These are phyloP conservation scores for Myotis brandtii DNA, from an alignment of 2,113 vertebrate species.

Conservation along the genomic window DNA sequence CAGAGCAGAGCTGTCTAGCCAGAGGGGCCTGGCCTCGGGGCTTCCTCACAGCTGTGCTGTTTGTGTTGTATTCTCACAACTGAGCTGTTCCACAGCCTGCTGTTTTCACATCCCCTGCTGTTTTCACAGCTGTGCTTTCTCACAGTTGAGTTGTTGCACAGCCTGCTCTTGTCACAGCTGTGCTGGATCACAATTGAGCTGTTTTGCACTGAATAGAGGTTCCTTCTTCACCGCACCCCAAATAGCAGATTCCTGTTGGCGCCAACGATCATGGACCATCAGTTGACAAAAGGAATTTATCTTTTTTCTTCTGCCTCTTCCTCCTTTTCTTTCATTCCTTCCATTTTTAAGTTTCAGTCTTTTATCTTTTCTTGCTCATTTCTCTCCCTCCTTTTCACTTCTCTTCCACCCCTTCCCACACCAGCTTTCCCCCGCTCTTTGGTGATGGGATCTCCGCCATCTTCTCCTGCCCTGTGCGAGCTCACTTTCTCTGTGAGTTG, in stretches of 20 bases:
- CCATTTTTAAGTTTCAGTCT: background rate
- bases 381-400: background rate
- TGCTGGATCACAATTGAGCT: background rate
- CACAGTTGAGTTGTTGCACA: background rate
- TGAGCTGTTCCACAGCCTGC: background rate
- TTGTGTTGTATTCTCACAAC: background rate
- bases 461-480: background rate
- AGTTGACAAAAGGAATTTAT: background rate
- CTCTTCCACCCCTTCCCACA: background rate
- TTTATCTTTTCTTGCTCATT: background rate
- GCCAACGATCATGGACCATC: background rate
- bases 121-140: background rate
- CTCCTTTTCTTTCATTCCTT: background rate
- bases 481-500: background rate
- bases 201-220: background rate
- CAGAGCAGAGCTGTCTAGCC: background rate
- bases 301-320: background rate
- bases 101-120: background rate
- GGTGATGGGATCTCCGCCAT: no score
- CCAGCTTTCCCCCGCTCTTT: background rate
- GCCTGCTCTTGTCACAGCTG: background rate
- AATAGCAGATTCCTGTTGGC: background rate
- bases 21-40: background rate
- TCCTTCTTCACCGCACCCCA: background rate
- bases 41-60: background rate